Evolutionary conservation across 2,888 invertebrate genomes (phyloP), one percentile per base, ranked within the genome.

Genomic region (Dilophus febrilis): DNA sequence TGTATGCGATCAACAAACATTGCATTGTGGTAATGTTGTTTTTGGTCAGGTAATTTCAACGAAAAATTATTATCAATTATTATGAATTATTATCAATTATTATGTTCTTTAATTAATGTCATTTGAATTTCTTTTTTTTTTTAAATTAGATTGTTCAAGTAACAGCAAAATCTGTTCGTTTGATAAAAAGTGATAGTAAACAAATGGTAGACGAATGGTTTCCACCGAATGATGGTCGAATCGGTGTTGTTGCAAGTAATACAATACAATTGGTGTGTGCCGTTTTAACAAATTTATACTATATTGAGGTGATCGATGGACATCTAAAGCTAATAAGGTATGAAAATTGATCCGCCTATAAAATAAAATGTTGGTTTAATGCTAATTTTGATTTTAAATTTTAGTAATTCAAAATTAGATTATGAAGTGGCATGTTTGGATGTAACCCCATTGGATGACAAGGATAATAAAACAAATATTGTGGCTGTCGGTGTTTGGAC

Each of bases 351-450:
- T 22, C 22, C 22, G 5, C 4, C 5, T 22, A 22, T 4, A 22
- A 8, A 6, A 8, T 8, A 22, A 22, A 22, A 22, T 8, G 8
- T 22, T 4, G 22, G 4, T 8, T 22, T 4, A 22, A 6, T 22
- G 22, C 4, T 8, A 22, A 22, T 22, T 22, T 22, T 4, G 22
- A 22, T 22, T 11, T 40, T 35, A 37, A 37, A 46, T 51, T 53
- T 6, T 50, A 73, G 75, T 2, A 71, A 74, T 47, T 75, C 75
- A 31, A 75, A 76, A 19, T 71, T 95, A 65, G 85, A 90, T 19
- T 83, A 91, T 53, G 97, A 98, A 64, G 85, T 97, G 33, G 94
- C 98, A 5, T 98, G 97, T 60, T 61, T 98, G 40, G 95, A 97
- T 64, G 74, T 97, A 37, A 87, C 88, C 3, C 86, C 91, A 2